Conservation (phyloP, 2,113 vertebrate species). For the Drymodes brunneopygia region DNA sequence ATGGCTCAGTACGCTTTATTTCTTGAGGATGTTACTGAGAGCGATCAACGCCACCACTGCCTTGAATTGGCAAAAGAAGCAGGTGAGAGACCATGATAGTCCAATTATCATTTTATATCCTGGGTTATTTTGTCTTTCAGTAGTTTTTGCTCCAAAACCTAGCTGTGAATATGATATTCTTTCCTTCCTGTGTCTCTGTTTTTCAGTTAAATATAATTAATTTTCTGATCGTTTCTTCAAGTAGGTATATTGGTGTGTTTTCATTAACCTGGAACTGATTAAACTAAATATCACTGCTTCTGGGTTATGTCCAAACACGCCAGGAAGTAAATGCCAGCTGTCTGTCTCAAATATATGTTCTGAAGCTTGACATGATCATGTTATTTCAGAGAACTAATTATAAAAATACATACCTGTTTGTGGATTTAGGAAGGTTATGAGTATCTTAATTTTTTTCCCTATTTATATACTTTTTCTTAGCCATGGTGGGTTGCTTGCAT, state of each 20-base stretch:
- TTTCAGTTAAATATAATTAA: background rate
- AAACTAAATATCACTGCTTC: background rate
- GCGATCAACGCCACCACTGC: constrained; percentile 83
- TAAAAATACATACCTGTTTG: background rate
- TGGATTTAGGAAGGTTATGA: background rate
- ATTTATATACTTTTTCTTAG: background rate
- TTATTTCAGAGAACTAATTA: background rate
- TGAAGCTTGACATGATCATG: background rate
- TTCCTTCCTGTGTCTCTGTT: background rate
- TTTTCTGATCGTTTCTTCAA: background rate
- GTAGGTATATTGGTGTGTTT: background rate
- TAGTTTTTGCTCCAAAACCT: background rate
- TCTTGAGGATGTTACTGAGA: constrained; percentile 87
- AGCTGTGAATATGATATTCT: background rate
- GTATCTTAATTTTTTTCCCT: background rate
- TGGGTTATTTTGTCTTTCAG: background rate
- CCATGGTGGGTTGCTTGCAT: background rate
- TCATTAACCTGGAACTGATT: background rate
- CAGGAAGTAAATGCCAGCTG: background rate
- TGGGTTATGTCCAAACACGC: background rate
- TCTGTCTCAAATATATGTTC: background rate
- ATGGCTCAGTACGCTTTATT: constrained; percentile 87
- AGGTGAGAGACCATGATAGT: constrained; percentile 69
- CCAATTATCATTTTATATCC: background rate
- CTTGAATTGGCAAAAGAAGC: constrained; percentile 88